phyloP scores from a whole-genome alignment of 2,113 vertebrate genomes.

The Ranitomeya variabilis region DNA sequence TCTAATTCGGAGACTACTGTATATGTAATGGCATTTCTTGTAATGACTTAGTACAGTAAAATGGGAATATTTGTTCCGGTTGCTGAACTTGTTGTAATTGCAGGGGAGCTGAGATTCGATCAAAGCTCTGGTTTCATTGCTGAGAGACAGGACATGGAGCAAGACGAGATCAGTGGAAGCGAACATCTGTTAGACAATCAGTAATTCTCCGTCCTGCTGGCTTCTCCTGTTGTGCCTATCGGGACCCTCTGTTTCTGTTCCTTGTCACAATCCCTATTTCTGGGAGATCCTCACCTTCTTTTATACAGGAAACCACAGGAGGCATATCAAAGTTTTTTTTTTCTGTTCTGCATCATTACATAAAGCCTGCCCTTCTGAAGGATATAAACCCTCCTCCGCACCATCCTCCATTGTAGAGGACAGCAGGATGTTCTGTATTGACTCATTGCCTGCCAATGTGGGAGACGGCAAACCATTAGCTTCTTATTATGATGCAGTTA shows the following conservation, averaged over 20 bases:
- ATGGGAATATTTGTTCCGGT: not conserved
- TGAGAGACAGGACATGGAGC: constrained; percentile 12
- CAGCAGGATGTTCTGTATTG: not conserved
- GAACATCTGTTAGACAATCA: constrained; percentile 41
- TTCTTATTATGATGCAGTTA: not conserved
- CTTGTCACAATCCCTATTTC: constrained; percentile 19
- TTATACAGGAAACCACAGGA: constrained; percentile 20
- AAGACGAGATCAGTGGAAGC: constrained; percentile 3
- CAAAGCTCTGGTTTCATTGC: not conserved
- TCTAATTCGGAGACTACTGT: not conserved
- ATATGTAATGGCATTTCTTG: not conserved
- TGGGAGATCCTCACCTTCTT: constrained; percentile 6
- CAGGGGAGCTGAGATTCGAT: constrained; percentile 25
- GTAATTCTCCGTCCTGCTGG: constrained; percentile 18
- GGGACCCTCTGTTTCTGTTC: constrained; percentile 19
- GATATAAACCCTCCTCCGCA: not conserved
- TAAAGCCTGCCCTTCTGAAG: not conserved
- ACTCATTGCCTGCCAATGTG: not conserved
- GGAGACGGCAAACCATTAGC: not conserved
- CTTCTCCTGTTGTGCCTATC: not conserved
- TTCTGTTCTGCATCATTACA: not conserved
- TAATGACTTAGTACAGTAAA: not conserved
- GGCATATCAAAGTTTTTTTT: constrained; percentile 23
- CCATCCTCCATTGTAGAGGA: not conserved
- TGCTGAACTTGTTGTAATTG: constrained; percentile 19